Evolutionary conservation across 2,113 vertebrate species (phyloP).

Genomic region (Numida meleagris): DNA sequence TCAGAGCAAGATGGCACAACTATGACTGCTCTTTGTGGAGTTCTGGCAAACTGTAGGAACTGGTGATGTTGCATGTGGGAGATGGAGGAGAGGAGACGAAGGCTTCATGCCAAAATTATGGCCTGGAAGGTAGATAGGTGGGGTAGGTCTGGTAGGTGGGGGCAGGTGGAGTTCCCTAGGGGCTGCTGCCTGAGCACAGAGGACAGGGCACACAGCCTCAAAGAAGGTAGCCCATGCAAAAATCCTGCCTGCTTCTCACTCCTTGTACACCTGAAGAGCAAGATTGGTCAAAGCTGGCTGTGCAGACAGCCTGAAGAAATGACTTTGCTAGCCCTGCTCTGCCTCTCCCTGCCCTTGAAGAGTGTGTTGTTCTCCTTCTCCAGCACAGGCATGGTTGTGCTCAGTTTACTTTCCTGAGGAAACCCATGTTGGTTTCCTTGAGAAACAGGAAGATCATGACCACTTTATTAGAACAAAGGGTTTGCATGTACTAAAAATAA

Average conservation of each 20-base stretch:
- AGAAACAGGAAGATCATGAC: background rate
- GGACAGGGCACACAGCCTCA: rapidly evolving
- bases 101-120: background rate
- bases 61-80: background rate
- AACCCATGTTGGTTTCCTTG: background rate
- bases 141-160: background rate
- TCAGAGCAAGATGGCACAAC: background rate
- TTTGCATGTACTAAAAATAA: constrained; percentile 5
- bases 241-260: background rate
- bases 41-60: background rate
- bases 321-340: background rate
- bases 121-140: background rate
- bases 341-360: background rate
- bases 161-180: background rate
- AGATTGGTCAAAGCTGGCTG: background rate
- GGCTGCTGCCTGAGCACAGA: background rate
- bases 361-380: background rate
- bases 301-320: background rate
- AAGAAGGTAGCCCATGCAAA: background rate
- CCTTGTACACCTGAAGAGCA: background rate
- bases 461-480: background rate
- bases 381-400: background rate
- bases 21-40: background rate
- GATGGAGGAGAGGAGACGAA: background rate
- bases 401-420: background rate